Evolutionary conservation across 2,113 vertebrate species (phyloP).

Genomic region (Nerophis ophidion): DNA sequence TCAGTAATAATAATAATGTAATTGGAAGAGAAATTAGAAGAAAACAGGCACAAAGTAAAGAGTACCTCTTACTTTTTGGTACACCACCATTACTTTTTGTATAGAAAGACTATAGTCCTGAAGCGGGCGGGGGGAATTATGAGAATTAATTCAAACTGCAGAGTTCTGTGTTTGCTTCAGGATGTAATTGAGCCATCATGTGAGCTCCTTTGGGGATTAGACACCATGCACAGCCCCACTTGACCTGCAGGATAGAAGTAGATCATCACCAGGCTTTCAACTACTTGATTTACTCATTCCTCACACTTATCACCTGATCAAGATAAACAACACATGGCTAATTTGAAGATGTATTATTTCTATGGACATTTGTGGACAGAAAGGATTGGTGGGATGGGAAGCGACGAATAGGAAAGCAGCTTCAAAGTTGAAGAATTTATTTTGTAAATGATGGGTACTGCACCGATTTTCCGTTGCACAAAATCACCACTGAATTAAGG

Average conservation of each 20-base stretch:
- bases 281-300: slow-evolving; percentile 10
- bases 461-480: background rate
- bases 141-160: slow-evolving; percentile 16
- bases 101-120: background rate
- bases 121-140: background rate
- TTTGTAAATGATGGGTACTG: background rate
- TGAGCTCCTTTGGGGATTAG: slow-evolving; percentile 34
- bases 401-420: too few species aligned
- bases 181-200: slow-evolving; percentile 36
- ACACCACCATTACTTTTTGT: too few species aligned
- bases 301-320: background rate
- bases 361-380: too few species aligned
- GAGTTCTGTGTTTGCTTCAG: slow-evolving; percentile 1
- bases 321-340: background rate
- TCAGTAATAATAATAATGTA: too few species aligned
- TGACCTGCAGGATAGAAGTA: slow-evolving; percentile 31
- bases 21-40: too few species aligned
- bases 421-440: too few species aligned
- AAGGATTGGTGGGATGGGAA: too few species aligned
- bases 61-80: too few species aligned
- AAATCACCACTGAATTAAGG: background rate
- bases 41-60: too few species aligned
- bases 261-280: slow-evolving; percentile 23
- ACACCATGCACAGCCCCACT: slow-evolving; percentile 16
- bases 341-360: too few species aligned